phyloP scores from a whole-genome alignment of 2,113 vertebrate species.

The Nesogale talazaci region DNA sequence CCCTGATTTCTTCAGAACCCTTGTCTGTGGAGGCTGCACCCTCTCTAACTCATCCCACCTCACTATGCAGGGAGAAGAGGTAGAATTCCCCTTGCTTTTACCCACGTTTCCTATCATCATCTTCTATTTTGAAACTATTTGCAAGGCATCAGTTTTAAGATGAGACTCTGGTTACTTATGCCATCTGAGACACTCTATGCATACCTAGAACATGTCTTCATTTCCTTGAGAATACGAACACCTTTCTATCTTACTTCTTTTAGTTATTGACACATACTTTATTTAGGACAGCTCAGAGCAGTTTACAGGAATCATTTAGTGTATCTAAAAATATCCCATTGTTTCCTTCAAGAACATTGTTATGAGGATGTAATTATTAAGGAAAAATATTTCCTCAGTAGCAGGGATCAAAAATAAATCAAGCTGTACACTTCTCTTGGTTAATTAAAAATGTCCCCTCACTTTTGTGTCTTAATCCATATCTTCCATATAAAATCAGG shows the following conservation, averaged over 20 bases:
- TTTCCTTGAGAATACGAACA: background rate
- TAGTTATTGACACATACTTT: background rate
- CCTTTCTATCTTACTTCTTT: background rate
- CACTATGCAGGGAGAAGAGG: background rate
- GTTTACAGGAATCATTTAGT: background rate
- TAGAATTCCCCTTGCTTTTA: background rate
- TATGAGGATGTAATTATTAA: conserved; percentile 3
- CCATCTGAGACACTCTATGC: background rate
- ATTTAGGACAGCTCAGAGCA: conserved; percentile 1
- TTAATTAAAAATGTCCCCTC: background rate
- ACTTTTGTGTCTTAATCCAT: background rate
- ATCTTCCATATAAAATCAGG: background rate
- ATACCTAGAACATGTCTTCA: background rate
- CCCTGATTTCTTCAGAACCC: background rate
- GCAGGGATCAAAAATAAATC: background rate
- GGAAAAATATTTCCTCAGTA: background rate
- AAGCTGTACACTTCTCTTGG: background rate
- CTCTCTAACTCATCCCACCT: background rate
- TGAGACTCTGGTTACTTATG: background rate
- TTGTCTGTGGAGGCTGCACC: background rate
- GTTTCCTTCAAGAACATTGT: background rate
- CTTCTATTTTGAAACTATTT: background rate
- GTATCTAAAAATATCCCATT: background rate
- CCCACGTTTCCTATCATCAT: background rate
- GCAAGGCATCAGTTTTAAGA: background rate